Base-by-base conservation (phyloP, 2,113 vertebrate genomes). In the Melanostigma gelatinosum region DNA sequence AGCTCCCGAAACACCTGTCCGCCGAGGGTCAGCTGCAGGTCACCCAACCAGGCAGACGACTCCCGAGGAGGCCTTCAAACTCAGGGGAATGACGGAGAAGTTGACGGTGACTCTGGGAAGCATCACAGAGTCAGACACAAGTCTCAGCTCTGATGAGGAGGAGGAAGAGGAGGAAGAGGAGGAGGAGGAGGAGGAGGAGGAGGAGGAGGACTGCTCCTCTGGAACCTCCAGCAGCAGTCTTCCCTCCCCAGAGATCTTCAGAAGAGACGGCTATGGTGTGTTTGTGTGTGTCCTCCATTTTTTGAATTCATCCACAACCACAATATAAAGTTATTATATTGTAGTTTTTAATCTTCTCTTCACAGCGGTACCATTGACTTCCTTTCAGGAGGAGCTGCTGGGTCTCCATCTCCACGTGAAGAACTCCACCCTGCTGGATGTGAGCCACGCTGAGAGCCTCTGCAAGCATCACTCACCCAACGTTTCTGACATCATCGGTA, bases 391-490 rank as follows among this genome's bases (percentile, higher is more conserved):
- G 44, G 85, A 83, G 75, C 18, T 20, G 52, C 18, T 22, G 55
- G 75, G 75, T 63, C 4, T 89, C 65, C 13, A 77, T 55, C 6
- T 24, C 52, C 65, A 72, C 3, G 63, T 88, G 9, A 97, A 93
- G 90, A 99, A 98, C 88, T 99, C 97, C 8, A 98, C 97, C 74
- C 94, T 98, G 70, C 91, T 98, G 73, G 95, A 97, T 72, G 91
- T 74, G 75, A 97, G 96, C 88, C 93, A 93, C 3, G 97, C 97
- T 10, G 69, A 95, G 79, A 85, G 85, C 46, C 87, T 98, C 82
- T 85, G 94, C 83, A 92, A 92, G 79, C 89, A 93, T 16, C 94
- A 90, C 9, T 85, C 95, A 46, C 93, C 95, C 58, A 92, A 96
- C 83, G 75, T 98, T 69, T 98, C 97, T 60, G 81, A 92, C 72